Evolutionary conservation across 2,113 vertebrate species (phyloP).

Genomic region (Copsychus sechellarum): DNA sequence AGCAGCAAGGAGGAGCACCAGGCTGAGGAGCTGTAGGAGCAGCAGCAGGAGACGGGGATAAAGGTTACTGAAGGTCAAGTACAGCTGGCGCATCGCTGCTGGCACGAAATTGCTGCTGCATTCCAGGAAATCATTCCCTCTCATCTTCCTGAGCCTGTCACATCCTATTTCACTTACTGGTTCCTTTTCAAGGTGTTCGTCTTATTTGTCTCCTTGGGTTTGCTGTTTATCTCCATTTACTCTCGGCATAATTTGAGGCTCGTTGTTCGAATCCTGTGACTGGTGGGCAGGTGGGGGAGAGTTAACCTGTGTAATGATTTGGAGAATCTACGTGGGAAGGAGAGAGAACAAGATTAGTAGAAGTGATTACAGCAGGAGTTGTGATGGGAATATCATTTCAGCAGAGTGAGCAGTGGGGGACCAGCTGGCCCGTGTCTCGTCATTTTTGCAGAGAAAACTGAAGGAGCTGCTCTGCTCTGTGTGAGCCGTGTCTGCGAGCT

Average conservation of each 20-base stretch:
- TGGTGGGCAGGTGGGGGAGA: constrained; percentile 4
- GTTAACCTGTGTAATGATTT: constrained; percentile 53
- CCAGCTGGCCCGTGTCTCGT: neutral
- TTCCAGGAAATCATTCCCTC: constrained; percentile 64
- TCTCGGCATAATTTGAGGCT: constrained; percentile 57
- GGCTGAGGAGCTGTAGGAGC: constrained; percentile 19
- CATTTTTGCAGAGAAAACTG: constrained; percentile 28
- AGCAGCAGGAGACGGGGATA: constrained; percentile 1
- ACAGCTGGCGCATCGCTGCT: constrained; percentile 32
- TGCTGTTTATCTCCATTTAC: constrained; percentile 68
- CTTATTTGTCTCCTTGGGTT: constrained; percentile 62
- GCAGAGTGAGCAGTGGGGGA: constrained; percentile 33
- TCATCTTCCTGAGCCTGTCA: constrained; percentile 64
- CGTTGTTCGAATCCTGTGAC: constrained; percentile 43
- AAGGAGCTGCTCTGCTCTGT: neutral
- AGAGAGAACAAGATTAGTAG: constrained; percentile 31
- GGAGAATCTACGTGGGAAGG: constrained; percentile 25
- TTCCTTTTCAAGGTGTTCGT: constrained; percentile 59
- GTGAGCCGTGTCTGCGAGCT: constrained; percentile 37
- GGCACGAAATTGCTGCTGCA: constrained; percentile 60
- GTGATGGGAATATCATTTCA: constrained; percentile 51
- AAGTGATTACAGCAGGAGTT: constrained; percentile 40
- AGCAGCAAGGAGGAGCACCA: neutral
- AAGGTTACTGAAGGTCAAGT: constrained; percentile 68
- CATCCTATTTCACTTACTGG: constrained; percentile 44